Evolutionary conservation across 2,797 vertebrate species (phyloP), one percentile per base, ranked within the genome.

Genomic region (Crax fasciolata): DNA sequence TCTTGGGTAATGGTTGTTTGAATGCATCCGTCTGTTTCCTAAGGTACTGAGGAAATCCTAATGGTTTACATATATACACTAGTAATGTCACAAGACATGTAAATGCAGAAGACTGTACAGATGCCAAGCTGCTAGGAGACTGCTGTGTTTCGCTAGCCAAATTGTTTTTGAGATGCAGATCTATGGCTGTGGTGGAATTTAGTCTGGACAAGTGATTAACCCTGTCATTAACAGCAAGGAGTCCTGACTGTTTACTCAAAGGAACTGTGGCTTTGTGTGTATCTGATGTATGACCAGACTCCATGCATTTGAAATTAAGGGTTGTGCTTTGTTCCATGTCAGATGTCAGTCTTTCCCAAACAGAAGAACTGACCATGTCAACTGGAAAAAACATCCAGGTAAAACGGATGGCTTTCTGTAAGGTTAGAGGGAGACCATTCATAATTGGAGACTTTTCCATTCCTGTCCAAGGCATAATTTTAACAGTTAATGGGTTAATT

Each of bases 1-100:
- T 84, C 81, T 93, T 95, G 82, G 44, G 86, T 74, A 95, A 97
- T 59, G 84, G 55, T 62, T 87, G 51, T 87, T 85, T 68, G 87
- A 91, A 87, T 77, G 73, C 77, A 91, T 85, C 68, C 38, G 39
- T 51, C 58, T 92, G 25, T 93, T 85, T 93, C 67, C 84, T 75
- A 59, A 93, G 76, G 48, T 41, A 41, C 78, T 93, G 90, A 89
- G 75, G 84, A 96, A 93, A 90, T 94, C 79, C 48, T 80, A 84
- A 65, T 92, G 79, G 84, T 63, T 92, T 90, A 72, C 57, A 41
- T 74, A 84, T 44, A 44, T 18, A 66, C 24, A 28, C 39, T 55
- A 58, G 51, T 63, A 75, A 62, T 78, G 76, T 81, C 79, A 80
- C 54, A 25, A 83, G 90, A 61, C 54, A 65, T 0, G 0, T 49